Conservation (phyloP, 1,140 invertebrate genomes). For the Sarcophaga peregrina region DNA sequence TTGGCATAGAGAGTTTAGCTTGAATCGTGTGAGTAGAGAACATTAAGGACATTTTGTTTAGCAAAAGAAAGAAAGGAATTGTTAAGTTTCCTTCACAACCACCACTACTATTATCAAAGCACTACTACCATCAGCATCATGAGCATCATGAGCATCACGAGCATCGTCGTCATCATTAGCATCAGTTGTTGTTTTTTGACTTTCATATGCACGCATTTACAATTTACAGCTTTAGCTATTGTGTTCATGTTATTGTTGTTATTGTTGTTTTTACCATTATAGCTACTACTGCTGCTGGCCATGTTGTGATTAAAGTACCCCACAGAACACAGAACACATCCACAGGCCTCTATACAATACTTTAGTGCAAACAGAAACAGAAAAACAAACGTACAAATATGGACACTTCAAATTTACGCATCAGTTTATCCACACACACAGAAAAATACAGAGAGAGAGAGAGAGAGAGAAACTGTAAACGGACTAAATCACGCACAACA, state of each 20-base stretch:
- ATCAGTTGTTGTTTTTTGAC: not conserved
- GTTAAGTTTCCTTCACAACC: not conserved
- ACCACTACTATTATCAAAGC: too few relatives aligned
- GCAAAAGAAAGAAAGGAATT: not conserved
- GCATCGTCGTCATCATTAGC: too few relatives aligned
- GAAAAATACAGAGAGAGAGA: too few relatives aligned
- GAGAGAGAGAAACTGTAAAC: not conserved
- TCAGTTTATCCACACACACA: conserved; percentile 3
- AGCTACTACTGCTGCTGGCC: conserved; percentile 6
- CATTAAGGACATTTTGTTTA: conserved; percentile 1
- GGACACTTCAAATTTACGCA: conserved; percentile 24
- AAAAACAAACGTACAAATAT: conserved; percentile 23
- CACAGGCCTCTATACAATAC: not conserved
- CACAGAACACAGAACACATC: not conserved
- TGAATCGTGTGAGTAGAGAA: not conserved
- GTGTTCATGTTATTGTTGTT: too few relatives aligned
- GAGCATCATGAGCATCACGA: too few relatives aligned
- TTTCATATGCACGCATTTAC: conserved; percentile 10
- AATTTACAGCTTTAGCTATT: not conserved
- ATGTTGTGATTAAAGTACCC: conserved; percentile 7
- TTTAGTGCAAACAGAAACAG: not conserved
- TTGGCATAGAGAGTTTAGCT: too few relatives aligned
- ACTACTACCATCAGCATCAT: too few relatives aligned
- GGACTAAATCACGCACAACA: conserved; percentile 17
- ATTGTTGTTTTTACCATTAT: too few relatives aligned